Base-by-base conservation (phyloP, 2,888 invertebrate genomes). In the Lycophotia porphyrea region DNA sequence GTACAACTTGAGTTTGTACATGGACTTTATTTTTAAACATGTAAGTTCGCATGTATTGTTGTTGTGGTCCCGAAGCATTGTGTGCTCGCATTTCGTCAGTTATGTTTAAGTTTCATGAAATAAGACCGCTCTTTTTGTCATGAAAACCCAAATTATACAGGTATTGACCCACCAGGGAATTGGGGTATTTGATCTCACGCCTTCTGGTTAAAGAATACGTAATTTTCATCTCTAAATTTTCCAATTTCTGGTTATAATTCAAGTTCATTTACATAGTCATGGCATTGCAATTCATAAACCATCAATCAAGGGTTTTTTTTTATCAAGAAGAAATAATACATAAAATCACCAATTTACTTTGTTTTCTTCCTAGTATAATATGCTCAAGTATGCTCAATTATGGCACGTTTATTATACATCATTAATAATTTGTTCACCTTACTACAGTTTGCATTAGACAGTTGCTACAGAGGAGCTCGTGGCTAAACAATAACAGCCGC, bases 301-400 rank as follows among this genome's bases (percentile, higher is more conserved):
- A 34, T 21, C 21, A 71, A 42, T 27, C 47, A 49, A 36, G n/a
- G 49, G 74, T 74, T 24, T 67, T 71, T 80, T 24, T 21, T 55
- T 8, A 47, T 55, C 1, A 34, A 42, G 15, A 21, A 34, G 24
- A 49, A 24, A n/a, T 73, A 42, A 15, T n/a, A 36, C 36, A 36
- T 15, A n/a, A 36, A 58, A 64, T 36, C 3, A 18, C 0, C 4
- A 64, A 60, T 72, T 64, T 42, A 49, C 34, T 36, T 21, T n/a
- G 42, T 78, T 44, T 73, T 65, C 31, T 36, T 69, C 39, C 55
- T 60, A 0, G 3, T 27, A 13, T 9, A n/a, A n/a, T n/a, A n/a
- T n/a, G n/a, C n/a, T n/a, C n/a, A n/a, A n/a, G n/a, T n/a, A 36
- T 27, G 27, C 4, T 36, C 27, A 18, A 44, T 44, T n/a, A 64